Evolutionary conservation across 2,797 vertebrate genomes (phyloP), one percentile per base, ranked within the genome.

Genomic region (Alauda arvensis): DNA sequence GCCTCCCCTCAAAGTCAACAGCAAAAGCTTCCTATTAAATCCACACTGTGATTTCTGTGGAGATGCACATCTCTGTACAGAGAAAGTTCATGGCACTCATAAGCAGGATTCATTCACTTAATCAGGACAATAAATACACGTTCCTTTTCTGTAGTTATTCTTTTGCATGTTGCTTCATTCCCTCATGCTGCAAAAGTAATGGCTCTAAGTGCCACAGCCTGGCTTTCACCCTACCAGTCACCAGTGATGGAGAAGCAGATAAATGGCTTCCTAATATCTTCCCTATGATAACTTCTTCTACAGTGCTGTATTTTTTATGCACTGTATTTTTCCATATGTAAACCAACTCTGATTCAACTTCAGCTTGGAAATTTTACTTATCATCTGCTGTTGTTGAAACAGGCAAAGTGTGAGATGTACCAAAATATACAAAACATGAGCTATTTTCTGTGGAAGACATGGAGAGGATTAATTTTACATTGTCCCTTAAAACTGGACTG

Each of bases 371-470:
- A 77, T 67, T 59, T 60, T 67, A 42, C 26, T 57, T 9, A 37
- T 49, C 37, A 55, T 29, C 33, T 78, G 70, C 42, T 62, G 9
- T 14, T 71, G n/a, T 40, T 40, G 40, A 78, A 78, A 74, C 17
- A 56, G 34, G 24, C 18, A 67, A 56, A 18, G 13, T 29, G 16
- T 42, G 29, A 34, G 43, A 33, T 2, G 5, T 28, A 60, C 24
- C 46, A 43, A 66, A 59, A 33, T 0, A 0, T 6, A 34, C 1
- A 17, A 4, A 62, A 49, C 25, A 43, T 16, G 21, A 43, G 28
- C 14, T 68, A 4, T 80, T 85, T 62, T n/a, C 39, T 84, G 33
- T 29, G 59, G 21, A 78, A 83, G n/a, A 46, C 10, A 39, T 1
- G 3, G 11, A 67, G 14, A 61, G 8, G 31, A 76, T 62, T 34